Base-by-base conservation (phyloP, 2,797 vertebrate genomes). In the Enteromius unitaeniatus region DNA sequence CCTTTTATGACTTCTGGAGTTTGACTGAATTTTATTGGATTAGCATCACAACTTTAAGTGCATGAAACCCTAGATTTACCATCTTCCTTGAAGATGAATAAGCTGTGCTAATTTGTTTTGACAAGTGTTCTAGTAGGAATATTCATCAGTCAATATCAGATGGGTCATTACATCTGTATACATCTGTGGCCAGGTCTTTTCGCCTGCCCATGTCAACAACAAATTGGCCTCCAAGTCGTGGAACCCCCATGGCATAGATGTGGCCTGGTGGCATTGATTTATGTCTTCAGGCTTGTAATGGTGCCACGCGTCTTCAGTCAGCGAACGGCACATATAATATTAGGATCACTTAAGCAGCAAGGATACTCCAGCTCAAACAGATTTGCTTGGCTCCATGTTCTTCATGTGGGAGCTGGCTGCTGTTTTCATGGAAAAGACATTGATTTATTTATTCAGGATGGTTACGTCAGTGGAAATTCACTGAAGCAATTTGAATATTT, bases 381-480 rank as follows among this genome's bases (percentile, higher is more conserved):
- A 86, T 90, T 86, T 88, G 72, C 82, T 72, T 88, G 69, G 62
- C 79, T 60, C 53, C 76, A 51, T 17, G 28, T 80, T 77, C 19
- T 82, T 80, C 78, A 68, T 86, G 40, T 90, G 87, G 90, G 88
- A 91, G 87, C 84, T 84, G 80, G 88, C 87, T 76, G 81, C 90
- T 90, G 91, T 91, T 92, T 93, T 92, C 88, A 93, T 92, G 93
- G 92, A 92, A 94, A 94, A 91, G 73, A 91, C 89, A 88, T 89
- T 87, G 81, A 89, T 90, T 89, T 93, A 90, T 92, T 91, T 92
- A 90, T 93, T 93, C 89, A 86, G 89, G 86, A 92, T 87, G 86
- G 92, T 95, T 92, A 93, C 92, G 90, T 94, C 93, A 94, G 89
- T 94, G 93, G 93, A 95, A 95, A 94, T 87, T 92, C 87, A 90